phyloP scores from a whole-genome alignment of 2,888 invertebrate genomes.

The Watsonalla cultraria region DNA sequence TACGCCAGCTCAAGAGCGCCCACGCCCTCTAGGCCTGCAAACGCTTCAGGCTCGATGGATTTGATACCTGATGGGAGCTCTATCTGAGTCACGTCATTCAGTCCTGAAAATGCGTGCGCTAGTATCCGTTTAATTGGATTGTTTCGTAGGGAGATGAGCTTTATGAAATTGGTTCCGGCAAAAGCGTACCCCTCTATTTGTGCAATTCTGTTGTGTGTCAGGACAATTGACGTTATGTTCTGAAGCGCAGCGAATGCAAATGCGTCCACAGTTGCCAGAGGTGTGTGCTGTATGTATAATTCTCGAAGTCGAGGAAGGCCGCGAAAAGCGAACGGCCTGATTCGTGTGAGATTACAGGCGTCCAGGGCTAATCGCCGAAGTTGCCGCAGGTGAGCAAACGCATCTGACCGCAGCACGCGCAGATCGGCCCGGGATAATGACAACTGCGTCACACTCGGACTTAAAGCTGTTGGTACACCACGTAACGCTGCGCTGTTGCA shows the following conservation, averaged over 20 bases:
- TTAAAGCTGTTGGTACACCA: conserved; percentile 88
- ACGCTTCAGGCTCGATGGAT: conserved; percentile 87
- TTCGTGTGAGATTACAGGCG: conserved; percentile 90
- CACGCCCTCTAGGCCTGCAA: conserved; percentile 89
- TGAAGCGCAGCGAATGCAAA: conserved; percentile 92
- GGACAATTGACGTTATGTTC: conserved; percentile 85
- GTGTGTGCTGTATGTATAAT: conserved; percentile 92
- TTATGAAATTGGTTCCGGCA: conserved; percentile 91
- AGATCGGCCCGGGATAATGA: conserved; percentile 92
- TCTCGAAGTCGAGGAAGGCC: conserved; percentile 87
- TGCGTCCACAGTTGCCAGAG: conserved; percentile 87
- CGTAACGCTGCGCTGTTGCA: conserved; percentile 91
- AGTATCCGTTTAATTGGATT: conserved; percentile 91
- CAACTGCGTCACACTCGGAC: conserved; percentile 88
- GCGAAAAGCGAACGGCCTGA: conserved; percentile 91
- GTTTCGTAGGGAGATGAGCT: conserved; percentile 88
- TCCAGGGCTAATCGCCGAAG: conserved; percentile 90
- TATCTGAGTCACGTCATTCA: conserved; percentile 89
- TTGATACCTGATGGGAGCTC: conserved; percentile 89
- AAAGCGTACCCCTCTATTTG: conserved; percentile 89
- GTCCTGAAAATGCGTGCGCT: conserved; percentile 89
- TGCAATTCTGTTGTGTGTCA: conserved; percentile 84
- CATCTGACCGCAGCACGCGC: conserved; percentile 88
- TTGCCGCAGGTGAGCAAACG: conserved; percentile 88
- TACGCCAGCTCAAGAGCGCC: conserved; percentile 88